Conservation (phyloP, 2,113 vertebrate genomes). For the Ariopsis seemanni region DNA sequence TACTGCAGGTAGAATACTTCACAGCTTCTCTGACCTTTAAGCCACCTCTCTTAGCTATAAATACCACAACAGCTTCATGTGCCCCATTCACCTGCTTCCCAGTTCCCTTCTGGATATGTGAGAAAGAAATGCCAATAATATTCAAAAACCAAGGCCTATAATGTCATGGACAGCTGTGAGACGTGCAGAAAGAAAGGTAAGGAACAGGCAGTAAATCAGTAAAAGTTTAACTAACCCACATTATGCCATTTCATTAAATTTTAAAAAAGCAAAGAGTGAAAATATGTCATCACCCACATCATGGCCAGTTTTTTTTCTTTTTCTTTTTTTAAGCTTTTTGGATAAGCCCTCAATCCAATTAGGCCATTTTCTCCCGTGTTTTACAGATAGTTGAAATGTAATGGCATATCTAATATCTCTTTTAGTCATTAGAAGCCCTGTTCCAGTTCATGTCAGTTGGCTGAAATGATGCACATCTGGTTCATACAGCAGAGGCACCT, state of each 20-base stretch:
- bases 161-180: neutral
- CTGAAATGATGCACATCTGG: neutral
- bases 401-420: neutral
- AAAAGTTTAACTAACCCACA: neutral
- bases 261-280: neutral
- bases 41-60: slow-evolving; percentile 12
- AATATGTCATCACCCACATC: neutral
- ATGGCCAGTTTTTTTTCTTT: neutral
- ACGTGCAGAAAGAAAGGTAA: neutral
- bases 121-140: neutral
- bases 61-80: slow-evolving; percentile 12
- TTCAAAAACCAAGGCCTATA: slow-evolving; percentile 8
- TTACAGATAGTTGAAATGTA: neutral
- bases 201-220: neutral
- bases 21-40: slow-evolving; percentile 25
- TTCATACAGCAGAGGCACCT: neutral
- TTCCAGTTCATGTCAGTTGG: slow-evolving; percentile 16
- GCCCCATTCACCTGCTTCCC: slow-evolving; percentile 23
- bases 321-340: neutral
- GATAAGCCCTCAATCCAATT: neutral
- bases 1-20: slow-evolving; percentile 10
- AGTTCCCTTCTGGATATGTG: slow-evolving; percentile 22
- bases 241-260: neutral
- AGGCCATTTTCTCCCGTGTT: neutral
- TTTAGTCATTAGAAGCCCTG: neutral